Evolutionary conservation across 2,888 invertebrate genomes (phyloP), one percentile per base, ranked within the genome.

Genomic region (Clistopyga incitator): DNA sequence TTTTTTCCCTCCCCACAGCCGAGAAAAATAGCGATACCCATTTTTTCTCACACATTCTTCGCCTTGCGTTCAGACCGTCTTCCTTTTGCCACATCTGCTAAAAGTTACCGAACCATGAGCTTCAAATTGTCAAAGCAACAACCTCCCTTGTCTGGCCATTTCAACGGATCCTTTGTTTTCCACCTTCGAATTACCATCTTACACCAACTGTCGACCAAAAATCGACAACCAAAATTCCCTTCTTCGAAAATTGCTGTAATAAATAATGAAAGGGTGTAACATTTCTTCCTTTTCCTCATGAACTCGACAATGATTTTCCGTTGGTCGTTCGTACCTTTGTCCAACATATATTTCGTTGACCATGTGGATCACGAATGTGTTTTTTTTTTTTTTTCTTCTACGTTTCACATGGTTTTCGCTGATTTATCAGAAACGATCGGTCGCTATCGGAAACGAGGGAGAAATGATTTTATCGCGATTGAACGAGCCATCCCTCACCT

Each of bases 381-480:
- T n/a, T n/a, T n/a, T n/a, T n/a, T n/a, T n/a, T n/a, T n/a, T n/a
- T n/a, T n/a, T 65, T 81, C 59, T 72, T 50, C 38, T 80, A 47
- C 77, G 65, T 70, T 71, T 72, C 79, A 74, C 82, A 67, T 72
- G 47, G 78, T 65, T 68, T 61, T 78, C 74, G 72, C 72, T 84
- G 75, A 81, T 84, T 50, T 80, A 52, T 72, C 78, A 78, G 72
- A 85, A 86, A 81, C 78, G 78, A 86, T 85, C 80, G 72, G 82
- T 72, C 81, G 83, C 74, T 74, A 80, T 80, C 75, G 84, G 61
- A 45, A 71, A 45, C 80, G 72, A 85, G 74, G 82, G 83, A 83
- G 82, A 84, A 87, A 87, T 86, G 87, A 88, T 88, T 90, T 90
- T 90, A 90, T 90, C 90, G 90, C 88, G 90, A 90, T 90, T 89